These are phyloP conservation scores for Limosa lapponica DNA, from an alignment of 2,797 vertebrate species.

Conservation along the genomic window DNA sequence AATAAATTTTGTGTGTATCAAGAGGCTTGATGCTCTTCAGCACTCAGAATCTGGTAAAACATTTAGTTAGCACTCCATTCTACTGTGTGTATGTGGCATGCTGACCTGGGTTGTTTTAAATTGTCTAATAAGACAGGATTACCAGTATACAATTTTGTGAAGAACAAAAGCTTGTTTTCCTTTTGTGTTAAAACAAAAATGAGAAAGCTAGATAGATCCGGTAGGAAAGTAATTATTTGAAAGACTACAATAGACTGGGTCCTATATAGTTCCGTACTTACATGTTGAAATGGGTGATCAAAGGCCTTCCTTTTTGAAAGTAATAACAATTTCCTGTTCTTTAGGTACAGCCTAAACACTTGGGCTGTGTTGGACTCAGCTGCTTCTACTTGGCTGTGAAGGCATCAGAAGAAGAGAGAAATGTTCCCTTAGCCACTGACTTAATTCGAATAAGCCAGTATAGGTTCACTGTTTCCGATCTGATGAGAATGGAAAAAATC, in stretches of 20 bases:
- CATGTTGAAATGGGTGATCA: not conserved
- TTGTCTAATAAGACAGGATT: not conserved
- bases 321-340: not conserved
- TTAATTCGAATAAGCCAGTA: constrained; percentile 96
- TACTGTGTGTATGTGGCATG: not conserved
- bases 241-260: not conserved
- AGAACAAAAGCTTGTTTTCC: constrained; percentile 28
- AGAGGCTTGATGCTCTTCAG: not conserved
- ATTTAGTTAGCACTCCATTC: not conserved
- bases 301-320: not conserved
- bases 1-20: rapidly evolving
- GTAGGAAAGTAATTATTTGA: not conserved
- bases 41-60: not conserved
- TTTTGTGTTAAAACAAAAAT: constrained; percentile 9
- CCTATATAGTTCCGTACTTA: not conserved
- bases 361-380: constrained; percentile 94
- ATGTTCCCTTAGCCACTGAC: constrained; percentile 90
- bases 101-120: not conserved
- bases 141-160: not conserved
- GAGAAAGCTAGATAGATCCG: not conserved
- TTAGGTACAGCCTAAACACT: constrained; percentile 94
- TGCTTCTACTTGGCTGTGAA: constrained; percentile 96
- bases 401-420: constrained; percentile 90
- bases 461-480: constrained; percentile 92
- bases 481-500: constrained; percentile 99